Percentiles rank a stretch among this genome's conserved stretches.
Evolutionary conservation across 1,140 invertebrate species (phyloP).

Genomic region (Alviniconcha marisindica): DNA sequence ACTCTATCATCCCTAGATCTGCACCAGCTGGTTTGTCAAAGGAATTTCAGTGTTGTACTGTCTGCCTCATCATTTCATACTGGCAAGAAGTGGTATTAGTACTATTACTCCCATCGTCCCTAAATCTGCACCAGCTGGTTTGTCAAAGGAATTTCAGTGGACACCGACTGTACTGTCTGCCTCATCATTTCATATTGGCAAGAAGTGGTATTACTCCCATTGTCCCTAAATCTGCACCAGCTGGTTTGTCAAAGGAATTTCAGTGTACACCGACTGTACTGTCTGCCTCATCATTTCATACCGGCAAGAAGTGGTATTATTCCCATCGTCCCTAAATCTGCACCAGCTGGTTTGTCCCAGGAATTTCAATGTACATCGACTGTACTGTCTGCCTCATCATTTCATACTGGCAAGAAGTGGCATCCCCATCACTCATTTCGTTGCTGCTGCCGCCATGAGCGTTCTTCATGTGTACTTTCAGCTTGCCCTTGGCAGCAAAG

Average conservation of each 20-base stretch:
- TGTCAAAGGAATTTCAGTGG: neutral
- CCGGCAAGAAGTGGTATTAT: neutral
- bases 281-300: neutral
- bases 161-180: neutral
- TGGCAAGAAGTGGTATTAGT: neutral
- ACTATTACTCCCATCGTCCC: neutral
- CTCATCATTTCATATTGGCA: neutral
- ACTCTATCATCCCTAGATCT: too few species aligned
- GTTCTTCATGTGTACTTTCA: neutral
- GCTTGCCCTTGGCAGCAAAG: slow-evolving; percentile 23
- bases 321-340: neutral
- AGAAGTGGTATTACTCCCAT: too few species aligned
- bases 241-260: too few species aligned
- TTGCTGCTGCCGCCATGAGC: neutral
- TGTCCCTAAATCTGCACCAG: too few species aligned
- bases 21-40: too few species aligned
- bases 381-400: neutral
- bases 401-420: neutral
- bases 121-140: neutral
- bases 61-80: neutral
- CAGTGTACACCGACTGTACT: too few species aligned
- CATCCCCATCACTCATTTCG: neutral
- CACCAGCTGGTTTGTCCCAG: too few species aligned
- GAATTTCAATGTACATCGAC: neutral
- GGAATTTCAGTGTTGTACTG: too few species aligned